Base-by-base conservation (phyloP, 2,888 invertebrate genomes). In the Blomia tropicalis region DNA sequence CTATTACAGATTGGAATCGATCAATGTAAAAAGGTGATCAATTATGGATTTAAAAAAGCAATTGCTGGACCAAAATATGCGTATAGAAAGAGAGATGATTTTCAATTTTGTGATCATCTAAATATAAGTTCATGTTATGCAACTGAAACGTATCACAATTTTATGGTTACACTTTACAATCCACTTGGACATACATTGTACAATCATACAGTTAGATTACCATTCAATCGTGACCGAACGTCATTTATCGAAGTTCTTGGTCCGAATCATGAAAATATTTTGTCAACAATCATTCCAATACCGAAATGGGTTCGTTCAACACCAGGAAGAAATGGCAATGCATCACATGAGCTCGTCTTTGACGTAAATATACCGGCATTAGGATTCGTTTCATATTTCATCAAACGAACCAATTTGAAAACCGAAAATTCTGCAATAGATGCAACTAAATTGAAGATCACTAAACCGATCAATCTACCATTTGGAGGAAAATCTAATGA, bases 301-400 rank as follows among this genome's bases (percentile, higher is more conserved):
- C 78, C 84, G 0, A 70, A 74, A 0, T 67, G 76, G 0, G 76
- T 87, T 0, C 66, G 70, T 31, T 71, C 73, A 0, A 79, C 87
- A 36, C 80, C 81, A 0, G 84, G 83, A 32, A 75, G 88, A 41
- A 61, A 70, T 0, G n/a, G 83, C 1, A 71, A 68, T 2, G 84
- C 87, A 0, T 78, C 76, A 0, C 77, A 78, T 68, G 87, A 89
- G 69, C 71, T 89, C 0, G 75, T 87, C 0, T 89, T 90, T 71
- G 69, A 78, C n/a, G 83, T 83, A 0, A 59, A 63, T 11, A 70
- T 86, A 1, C 83, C 85, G 0, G 75, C 85, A 0, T 72, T 67
- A 60, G 71, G 70, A 62, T 70, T 70, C 64, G 69, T 68, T 29
- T 70, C 73, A 0, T 75, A 70, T 68, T 71, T 47, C 27, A 47